These are phyloP conservation scores for Oryctolagus cuniculus DNA, from an alignment of 2,113 vertebrate genomes.

Conservation along the genomic window mOryCun1.1 NC_091435.1:123521001-123521500, in stretches of 20 bases:
- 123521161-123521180: constrained; percentile 92
- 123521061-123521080: neutral
- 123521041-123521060: neutral
- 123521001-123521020: neutral
- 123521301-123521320: neutral
- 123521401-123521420: neutral
- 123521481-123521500: neutral
- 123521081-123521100: constrained; percentile 92
- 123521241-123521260: neutral
- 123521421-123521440: neutral
- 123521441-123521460: neutral
- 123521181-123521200: constrained; percentile 93
- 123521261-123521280: neutral
- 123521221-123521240: constrained; percentile 72
- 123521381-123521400: neutral
- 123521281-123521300: neutral
- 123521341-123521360: neutral
- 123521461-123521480: neutral
- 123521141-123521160: constrained; percentile 94
- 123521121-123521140: constrained; percentile 91
- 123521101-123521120: constrained; percentile 89
- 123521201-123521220: constrained; percentile 93
- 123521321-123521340: neutral
- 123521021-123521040: neutral
- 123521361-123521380: neutral